A percentile compares a stretch with the other conserved stretches of the same genome.
These are phyloP conservation scores for Archivesica marissinica DNA, from an alignment of 1,140 invertebrate genomes.

Conservation along the genomic window DNA sequence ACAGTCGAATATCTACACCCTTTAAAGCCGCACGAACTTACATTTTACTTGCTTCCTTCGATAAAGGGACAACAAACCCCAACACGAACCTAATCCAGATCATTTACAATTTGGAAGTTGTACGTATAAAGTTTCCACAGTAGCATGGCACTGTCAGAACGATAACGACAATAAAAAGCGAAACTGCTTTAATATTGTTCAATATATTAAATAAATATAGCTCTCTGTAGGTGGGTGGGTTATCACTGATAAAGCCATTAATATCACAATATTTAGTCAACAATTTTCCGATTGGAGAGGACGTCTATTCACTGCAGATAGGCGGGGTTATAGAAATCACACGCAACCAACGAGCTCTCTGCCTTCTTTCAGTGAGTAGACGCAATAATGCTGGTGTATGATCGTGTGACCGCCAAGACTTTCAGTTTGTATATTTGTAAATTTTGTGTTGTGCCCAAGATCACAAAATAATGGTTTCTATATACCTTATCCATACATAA, in stretches of 20 bases:
- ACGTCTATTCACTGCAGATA: not conserved
- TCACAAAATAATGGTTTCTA: no score
- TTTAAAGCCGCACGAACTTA: not conserved
- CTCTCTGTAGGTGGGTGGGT: constrained; percentile 17
- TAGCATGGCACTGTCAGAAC: not conserved
- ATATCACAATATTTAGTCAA: constrained; percentile 36
- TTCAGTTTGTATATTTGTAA: no score
- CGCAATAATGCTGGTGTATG: no score
- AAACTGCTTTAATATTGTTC: constrained; percentile 32
- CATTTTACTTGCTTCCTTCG: not conserved
- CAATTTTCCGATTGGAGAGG: constrained; percentile 20
- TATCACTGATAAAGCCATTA: constrained; percentile 11
- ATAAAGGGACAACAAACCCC: not conserved
- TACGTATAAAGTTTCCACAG: not conserved
- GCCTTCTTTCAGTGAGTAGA: no score
- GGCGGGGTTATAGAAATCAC: not conserved
- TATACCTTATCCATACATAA: no score
- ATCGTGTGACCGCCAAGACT: no score
- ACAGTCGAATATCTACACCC: not conserved
- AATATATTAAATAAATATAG: constrained; percentile 60
- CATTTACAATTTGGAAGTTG: not conserved
- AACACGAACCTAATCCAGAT: not conserved
- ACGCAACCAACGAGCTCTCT: not conserved
- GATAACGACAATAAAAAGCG: constrained; percentile 47
- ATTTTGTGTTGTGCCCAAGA: no score